Conservation (phyloP, 2,797 vertebrate species). For the Enteromius viviparus region DNA sequence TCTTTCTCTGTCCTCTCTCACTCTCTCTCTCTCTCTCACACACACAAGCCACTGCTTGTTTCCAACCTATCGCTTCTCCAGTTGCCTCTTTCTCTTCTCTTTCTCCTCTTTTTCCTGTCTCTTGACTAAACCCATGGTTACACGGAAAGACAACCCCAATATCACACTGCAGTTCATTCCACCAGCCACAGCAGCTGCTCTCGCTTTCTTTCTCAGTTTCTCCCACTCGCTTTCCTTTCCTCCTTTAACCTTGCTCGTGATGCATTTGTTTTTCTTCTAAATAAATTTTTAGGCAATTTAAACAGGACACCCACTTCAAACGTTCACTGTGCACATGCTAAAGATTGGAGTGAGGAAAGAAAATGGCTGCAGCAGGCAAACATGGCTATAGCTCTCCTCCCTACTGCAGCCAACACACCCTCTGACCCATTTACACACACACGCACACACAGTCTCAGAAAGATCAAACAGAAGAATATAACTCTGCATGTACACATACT, state of each 20-base stretch:
- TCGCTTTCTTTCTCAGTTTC: neutral
- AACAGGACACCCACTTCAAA: neutral
- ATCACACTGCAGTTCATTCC: conserved; percentile 8
- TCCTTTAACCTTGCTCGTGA: neutral
- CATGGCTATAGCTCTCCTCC: conserved; percentile 39
- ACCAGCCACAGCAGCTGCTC: conserved; percentile 24
- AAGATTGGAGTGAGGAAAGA: conserved; percentile 39
- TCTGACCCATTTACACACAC: conserved; percentile 38
- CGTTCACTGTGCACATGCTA: conserved; percentile 17
- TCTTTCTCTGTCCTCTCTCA: neutral
- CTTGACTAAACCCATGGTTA: neutral
- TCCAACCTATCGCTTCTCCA: conserved; percentile 39
- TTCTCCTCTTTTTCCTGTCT: neutral
- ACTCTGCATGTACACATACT: conserved; percentile 3
- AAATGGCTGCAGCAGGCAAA: conserved; percentile 55
- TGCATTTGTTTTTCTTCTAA: conserved; percentile 9
- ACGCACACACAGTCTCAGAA: conserved; percentile 21
- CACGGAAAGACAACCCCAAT: conserved; percentile 16
- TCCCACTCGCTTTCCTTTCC: neutral
- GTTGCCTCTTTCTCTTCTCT: conserved; percentile 33
- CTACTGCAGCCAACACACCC: conserved; percentile 46
- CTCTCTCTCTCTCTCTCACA: conserved; percentile 26
- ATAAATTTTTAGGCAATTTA: conserved; percentile 2
- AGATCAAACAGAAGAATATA: conserved; percentile 12
- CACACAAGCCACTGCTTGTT: conserved; percentile 21